Percentiles rank a stretch among this genome's conserved stretches.
phyloP scores from a whole-genome alignment of 2,113 vertebrate genomes.

The Protomyctophum bolini region DNA sequence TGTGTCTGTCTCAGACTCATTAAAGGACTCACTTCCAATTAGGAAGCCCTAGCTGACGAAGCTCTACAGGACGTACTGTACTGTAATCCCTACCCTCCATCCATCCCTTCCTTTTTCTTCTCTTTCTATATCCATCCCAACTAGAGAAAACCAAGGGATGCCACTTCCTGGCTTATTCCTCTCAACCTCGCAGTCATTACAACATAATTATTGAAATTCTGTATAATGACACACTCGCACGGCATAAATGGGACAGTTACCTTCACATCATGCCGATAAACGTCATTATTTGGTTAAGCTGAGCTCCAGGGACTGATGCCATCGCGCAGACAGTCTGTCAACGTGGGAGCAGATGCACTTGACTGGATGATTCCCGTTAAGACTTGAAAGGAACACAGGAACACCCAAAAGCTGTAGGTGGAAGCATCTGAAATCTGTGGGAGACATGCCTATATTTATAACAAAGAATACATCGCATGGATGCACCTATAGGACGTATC shows the following conservation, averaged over 20 bases:
- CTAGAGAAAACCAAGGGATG: background rate
- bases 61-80: slow-evolving; percentile 7
- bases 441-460: too few species aligned
- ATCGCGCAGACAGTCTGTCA: slow-evolving; percentile 10
- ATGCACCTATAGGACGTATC: too few species aligned
- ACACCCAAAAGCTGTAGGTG: too few species aligned
- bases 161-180: background rate
- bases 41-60: slow-evolving; percentile 38
- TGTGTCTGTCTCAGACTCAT: slow-evolving; percentile 45
- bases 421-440: too few species aligned
- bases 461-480: too few species aligned
- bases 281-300: slow-evolving; percentile 41
- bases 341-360: slow-evolving; percentile 32
- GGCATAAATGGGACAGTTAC: slow-evolving; percentile 41
- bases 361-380: slow-evolving; percentile 4
- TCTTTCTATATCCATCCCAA: slow-evolving; percentile 2
- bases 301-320: slow-evolving; percentile 36
- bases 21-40: slow-evolving; percentile 57
- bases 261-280: slow-evolving; percentile 14
- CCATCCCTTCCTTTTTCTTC: too few species aligned
- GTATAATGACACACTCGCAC: slow-evolving; percentile 20
- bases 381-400: too few species aligned
- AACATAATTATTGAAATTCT: slow-evolving; percentile 6
- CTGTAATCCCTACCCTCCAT: background rate
- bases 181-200: too few species aligned